Base-by-base conservation (phyloP, 2,888 invertebrate genomes). In the Aleiodes alternator region DNA sequence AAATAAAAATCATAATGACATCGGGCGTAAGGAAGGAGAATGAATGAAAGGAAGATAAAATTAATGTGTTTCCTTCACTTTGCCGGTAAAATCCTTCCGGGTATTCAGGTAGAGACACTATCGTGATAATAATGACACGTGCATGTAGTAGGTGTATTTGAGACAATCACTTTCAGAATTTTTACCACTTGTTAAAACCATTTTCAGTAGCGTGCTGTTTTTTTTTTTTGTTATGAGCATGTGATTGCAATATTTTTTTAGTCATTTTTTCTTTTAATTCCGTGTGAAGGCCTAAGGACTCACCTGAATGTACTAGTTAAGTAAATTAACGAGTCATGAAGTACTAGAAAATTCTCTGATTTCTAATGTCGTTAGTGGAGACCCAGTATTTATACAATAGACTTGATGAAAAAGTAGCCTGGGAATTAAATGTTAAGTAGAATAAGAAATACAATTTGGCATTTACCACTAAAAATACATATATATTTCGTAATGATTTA, bases 41-140 rank as follows among this genome's bases (percentile, higher is more conserved):
- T 61, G 38, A 66, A 70, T 48, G 48, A 31, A 57, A 57, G 43
- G 23, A 66, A 48, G 48, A 70, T 70, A 70, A 70, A 70, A 56
- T 50, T 59, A 56, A 38, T 59, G 59, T 55, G 64, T 74, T 72
- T 73, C 51, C 66, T 56, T 69, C 16, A 76, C 69, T 75, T 76
- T 55, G 31, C 64, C 71, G 68, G 73, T 69, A 66, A 75, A 76
- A 69, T 69, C 69, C 75, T 78, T 80, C 79, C 80, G 79, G 73
- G 73, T 71, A 75, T 75, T 75, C 70, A 73, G 66, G 66, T 68
- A 68, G 66, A 66, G 68, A 66, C 73, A 73, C 55, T 61, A 12
- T 14, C 34, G 34, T 31, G 59, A 34, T 59, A 34, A 34, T 34
- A 6, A 34, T 34, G 34, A 51, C 51, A 14, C 12, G n/a, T 31